A percentile compares a stretch with the other conserved stretches of the same genome.
phyloP scores from a whole-genome alignment of 2,888 invertebrate species.

The Dolomedes plantarius region DNA sequence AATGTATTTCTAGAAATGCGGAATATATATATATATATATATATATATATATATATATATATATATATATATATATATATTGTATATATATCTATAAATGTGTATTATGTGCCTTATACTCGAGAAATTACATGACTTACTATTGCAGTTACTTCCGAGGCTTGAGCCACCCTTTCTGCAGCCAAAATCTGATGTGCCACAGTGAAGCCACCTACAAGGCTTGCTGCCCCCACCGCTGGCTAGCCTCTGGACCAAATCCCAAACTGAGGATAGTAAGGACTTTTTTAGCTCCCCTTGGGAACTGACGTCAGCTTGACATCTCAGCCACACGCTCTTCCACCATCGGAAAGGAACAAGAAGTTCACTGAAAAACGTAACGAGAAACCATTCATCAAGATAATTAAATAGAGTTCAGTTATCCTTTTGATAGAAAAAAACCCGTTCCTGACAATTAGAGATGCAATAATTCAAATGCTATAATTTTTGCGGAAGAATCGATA shows the following conservation, averaged over 20 bases:
- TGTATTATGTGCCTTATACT: no score
- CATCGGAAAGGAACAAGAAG: not conserved
- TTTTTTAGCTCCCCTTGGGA: not conserved
- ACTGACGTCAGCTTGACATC: constrained; percentile 11
- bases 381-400: not conserved
- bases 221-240: constrained; percentile 68
- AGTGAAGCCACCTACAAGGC: constrained; percentile 68
- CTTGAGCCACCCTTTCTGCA: constrained; percentile 3
- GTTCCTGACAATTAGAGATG: constrained; percentile 32
- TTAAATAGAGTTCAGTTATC: not conserved
- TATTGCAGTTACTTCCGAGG: constrained; percentile 11
- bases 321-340: constrained; percentile 25
- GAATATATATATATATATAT: no score
- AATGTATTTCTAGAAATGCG: no score
- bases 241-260: constrained; percentile 66
- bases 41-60: no score
- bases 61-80: no score
- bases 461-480: constrained; percentile 28
- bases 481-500: not conserved
- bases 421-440: not conserved
- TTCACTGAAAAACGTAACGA: not conserved
- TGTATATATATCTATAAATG: no score
- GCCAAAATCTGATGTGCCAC: constrained; percentile 63
- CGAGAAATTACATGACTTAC: no score
- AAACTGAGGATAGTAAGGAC: constrained; percentile 37